These are phyloP conservation scores for Digitonthophagus gazella DNA, from an alignment of 2,888 invertebrate genomes.

Conservation along the genomic window DNA sequence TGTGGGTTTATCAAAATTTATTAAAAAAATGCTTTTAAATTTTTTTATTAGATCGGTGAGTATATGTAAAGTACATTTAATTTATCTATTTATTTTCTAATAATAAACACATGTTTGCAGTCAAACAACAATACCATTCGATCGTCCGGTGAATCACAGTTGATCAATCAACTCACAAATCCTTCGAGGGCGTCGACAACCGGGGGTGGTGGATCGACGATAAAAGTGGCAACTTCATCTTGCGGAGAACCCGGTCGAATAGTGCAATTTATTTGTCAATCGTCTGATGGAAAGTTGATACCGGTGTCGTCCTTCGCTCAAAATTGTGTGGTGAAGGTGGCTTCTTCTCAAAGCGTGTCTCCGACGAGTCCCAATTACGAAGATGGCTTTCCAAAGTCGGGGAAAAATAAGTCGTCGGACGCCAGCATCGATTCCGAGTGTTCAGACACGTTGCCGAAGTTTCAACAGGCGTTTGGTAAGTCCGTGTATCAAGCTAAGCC, in stretches of 20 bases:
- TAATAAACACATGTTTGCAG: slow-evolving; percentile 29
- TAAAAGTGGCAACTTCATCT: slow-evolving; percentile 29
- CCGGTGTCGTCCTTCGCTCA: slow-evolving; percentile 58
- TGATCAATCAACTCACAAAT: slow-evolving; percentile 36
- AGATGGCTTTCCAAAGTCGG: slow-evolving; percentile 59
- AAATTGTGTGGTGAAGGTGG: slow-evolving; percentile 55
- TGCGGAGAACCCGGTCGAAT: slow-evolving; percentile 43
- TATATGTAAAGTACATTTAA: background rate
- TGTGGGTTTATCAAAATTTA: too few species aligned
- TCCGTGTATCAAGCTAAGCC: slow-evolving; percentile 57
- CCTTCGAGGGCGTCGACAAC: slow-evolving; percentile 34
- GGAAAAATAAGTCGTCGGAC: slow-evolving; percentile 48
- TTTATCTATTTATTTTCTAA: background rate
- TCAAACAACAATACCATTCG: slow-evolving; percentile 32
- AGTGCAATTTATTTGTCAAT: slow-evolving; percentile 64
- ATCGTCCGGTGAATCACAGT: slow-evolving; percentile 31
- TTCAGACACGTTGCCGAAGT: slow-evolving; percentile 64
- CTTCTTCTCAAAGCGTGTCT: slow-evolving; percentile 40
- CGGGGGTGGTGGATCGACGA: slow-evolving; percentile 35
- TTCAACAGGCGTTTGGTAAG: slow-evolving; percentile 77
- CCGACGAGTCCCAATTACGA: slow-evolving; percentile 53
- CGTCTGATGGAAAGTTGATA: slow-evolving; percentile 59
- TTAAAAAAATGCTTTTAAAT: too few species aligned
- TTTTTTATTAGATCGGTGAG: background rate
- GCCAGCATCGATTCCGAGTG: slow-evolving; percentile 42